Evolutionary conservation across 2,797 vertebrate species (phyloP).

Genomic region (Falco naumanni): DNA sequence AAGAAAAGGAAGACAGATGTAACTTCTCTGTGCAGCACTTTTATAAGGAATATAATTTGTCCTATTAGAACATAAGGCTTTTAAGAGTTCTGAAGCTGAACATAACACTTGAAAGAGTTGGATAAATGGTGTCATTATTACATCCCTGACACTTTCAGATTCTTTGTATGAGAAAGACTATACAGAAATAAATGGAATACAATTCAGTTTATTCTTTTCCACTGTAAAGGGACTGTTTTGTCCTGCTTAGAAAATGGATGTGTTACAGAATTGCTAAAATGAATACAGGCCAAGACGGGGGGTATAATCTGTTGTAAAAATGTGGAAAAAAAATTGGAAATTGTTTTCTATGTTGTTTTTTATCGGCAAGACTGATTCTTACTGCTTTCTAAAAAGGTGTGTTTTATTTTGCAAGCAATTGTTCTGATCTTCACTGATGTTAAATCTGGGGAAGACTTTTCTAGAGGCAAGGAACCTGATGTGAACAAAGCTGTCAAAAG

Average conservation of each 20-base stretch:
- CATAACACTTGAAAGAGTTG: background rate
- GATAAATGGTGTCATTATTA: slow-evolving; percentile 15
- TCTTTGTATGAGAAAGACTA: background rate
- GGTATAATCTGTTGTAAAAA: background rate
- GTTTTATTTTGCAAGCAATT: background rate
- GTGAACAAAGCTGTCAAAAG: background rate
- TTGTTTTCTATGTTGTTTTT: background rate
- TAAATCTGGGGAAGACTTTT: background rate
- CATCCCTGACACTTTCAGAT: background rate
- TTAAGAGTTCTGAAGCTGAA: background rate
- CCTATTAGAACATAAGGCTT: background rate
- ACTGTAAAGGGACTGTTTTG: background rate
- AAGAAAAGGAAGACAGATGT: background rate
- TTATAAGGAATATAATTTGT: background rate
- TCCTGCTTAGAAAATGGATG: background rate
- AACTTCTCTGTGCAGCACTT: background rate
- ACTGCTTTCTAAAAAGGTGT: background rate
- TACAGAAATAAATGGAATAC: background rate
- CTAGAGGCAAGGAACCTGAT: background rate
- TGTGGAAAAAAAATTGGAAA: background rate
- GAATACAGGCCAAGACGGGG: background rate
- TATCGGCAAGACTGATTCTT: background rate
- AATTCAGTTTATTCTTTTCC: background rate
- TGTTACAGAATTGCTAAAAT: background rate
- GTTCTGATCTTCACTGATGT: background rate